These are phyloP conservation scores for Trichogramma evanescens DNA, from an alignment of 2,888 invertebrate species.

Conservation along the genomic window DNA sequence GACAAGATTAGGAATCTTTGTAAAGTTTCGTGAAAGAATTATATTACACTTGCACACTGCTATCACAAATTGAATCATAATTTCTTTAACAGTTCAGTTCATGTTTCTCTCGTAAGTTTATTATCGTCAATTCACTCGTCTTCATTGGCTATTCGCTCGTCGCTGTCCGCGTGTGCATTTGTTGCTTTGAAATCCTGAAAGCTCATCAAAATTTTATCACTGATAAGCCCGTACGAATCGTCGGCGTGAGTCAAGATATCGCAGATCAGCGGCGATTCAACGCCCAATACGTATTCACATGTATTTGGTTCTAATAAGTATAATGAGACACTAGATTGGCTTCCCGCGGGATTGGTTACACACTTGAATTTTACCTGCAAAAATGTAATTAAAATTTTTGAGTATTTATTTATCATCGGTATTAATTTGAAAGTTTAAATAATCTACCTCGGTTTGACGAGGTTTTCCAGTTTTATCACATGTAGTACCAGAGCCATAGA, in stretches of 20 bases:
- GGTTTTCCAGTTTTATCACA: constrained; percentile 78
- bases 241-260: constrained; percentile 75
- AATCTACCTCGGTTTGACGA: constrained; percentile 69
- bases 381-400: background rate
- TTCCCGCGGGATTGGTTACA: constrained; percentile 57
- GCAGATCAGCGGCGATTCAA: constrained; percentile 88
- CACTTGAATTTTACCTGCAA: constrained; percentile 68
- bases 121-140: constrained; percentile 33
- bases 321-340: constrained; percentile 75
- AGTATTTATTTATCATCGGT: background rate
- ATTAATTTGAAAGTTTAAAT: background rate
- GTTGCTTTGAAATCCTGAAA: constrained; percentile 32
- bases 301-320: constrained; percentile 85
- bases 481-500: constrained; percentile 76
- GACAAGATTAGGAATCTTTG: too few relatives aligned
- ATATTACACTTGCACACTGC: background rate
- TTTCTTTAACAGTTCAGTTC: background rate
- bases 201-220: constrained; percentile 35
- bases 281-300: constrained; percentile 91
- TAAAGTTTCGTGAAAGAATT: background rate
- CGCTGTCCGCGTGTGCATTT: constrained; percentile 29
- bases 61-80: background rate
- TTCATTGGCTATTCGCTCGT: constrained; percentile 39
- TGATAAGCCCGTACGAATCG: constrained; percentile 63
- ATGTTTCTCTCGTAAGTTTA: background rate